These are phyloP conservation scores for Chesias legatella DNA, from an alignment of 2,888 invertebrate genomes.

Conservation along the genomic window DNA sequence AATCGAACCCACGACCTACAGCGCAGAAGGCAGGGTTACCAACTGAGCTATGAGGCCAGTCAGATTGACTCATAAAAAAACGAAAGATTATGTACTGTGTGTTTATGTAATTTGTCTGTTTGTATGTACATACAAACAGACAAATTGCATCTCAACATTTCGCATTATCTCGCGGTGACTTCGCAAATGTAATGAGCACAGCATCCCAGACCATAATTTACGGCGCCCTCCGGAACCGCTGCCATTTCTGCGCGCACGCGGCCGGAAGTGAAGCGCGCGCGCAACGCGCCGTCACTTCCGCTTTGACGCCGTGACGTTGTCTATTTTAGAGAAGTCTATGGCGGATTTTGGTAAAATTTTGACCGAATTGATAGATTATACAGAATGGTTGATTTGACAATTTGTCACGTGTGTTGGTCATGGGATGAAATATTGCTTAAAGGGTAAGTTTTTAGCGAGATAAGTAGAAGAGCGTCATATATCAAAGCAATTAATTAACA, in stretches of 20 bases:
- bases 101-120: too few relatives aligned
- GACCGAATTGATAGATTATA: constrained; percentile 17
- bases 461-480: too few relatives aligned
- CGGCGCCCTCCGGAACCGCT: constrained; percentile 74
- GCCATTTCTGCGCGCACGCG: constrained; percentile 78
- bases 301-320: constrained; percentile 51
- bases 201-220: constrained; percentile 71
- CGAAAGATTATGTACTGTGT: too few relatives aligned
- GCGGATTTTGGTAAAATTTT: constrained; percentile 37
- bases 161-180: constrained; percentile 40
- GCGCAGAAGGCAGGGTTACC: too few relatives aligned
- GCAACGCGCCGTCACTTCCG: constrained; percentile 69
- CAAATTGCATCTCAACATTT: background rate
- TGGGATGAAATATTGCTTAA: constrained; percentile 14
- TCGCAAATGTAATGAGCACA: constrained; percentile 57
- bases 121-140: too few relatives aligned
- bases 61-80: too few relatives aligned
- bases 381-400: constrained; percentile 5
- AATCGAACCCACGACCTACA: too few relatives aligned
- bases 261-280: constrained; percentile 74
- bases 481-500: too few relatives aligned
- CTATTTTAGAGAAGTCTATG: constrained; percentile 65
- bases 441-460: too few relatives aligned
- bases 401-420: constrained; percentile 14
- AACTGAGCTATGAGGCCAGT: too few relatives aligned